These are phyloP conservation scores for Azemiops feae DNA, from an alignment of 2,113 vertebrate species.

Conservation along the genomic window DNA sequence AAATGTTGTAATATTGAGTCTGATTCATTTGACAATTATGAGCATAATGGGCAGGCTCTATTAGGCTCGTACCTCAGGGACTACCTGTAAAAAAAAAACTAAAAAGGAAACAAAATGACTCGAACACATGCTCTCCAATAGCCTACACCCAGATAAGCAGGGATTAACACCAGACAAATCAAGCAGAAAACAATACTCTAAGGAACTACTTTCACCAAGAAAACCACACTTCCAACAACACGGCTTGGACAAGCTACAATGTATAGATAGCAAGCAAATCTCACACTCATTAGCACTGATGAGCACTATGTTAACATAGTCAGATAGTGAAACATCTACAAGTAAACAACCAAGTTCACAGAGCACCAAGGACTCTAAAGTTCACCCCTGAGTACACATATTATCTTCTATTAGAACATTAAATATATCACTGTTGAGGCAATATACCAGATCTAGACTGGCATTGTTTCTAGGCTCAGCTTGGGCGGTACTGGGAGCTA, in stretches of 20 bases:
- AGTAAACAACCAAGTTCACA: not conserved
- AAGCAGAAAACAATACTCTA: not conserved
- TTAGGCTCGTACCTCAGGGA: no score
- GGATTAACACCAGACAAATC: not conserved
- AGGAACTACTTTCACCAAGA: not conserved
- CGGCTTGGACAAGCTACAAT: not conserved
- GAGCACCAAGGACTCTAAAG: not conserved
- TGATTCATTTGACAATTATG: no score
- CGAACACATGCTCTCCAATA: not conserved
- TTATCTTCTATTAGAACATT: not conserved
- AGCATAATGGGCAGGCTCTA: no score
- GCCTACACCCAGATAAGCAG: not conserved
- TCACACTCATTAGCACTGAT: not conserved
- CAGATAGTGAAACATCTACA: not conserved
- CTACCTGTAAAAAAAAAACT: not conserved
- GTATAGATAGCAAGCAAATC: not conserved
- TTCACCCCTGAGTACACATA: not conserved
- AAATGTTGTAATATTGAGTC: no score
- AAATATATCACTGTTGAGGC: not conserved
- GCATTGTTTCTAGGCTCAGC: not conserved
- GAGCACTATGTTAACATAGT: not conserved
- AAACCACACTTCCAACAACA: no score
- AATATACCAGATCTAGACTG: not conserved
- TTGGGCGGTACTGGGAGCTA: not conserved
- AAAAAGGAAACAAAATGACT: not conserved